A percentile compares a stretch with the other conserved stretches of the same genome.
Evolutionary conservation across 1,140 invertebrate genomes (phyloP).

Genomic region (Drosophila suzukii): DNA sequence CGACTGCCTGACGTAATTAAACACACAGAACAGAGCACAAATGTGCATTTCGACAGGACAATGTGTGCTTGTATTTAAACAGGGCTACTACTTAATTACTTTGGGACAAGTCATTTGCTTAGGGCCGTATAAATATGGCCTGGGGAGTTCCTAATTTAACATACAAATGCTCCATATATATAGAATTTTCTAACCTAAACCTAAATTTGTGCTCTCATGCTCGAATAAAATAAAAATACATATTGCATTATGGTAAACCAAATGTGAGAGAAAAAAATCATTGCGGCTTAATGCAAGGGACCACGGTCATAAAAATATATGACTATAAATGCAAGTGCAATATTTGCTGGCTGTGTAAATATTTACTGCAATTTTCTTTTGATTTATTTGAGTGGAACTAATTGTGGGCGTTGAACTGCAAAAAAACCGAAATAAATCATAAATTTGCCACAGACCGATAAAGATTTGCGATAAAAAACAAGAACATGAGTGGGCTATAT

Average conservation of each 20-base stretch:
- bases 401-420: slow-evolving; percentile 81
- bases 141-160: no score
- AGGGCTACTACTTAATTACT: slow-evolving; percentile 64
- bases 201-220: slow-evolving; percentile 35
- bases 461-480: slow-evolving; percentile 42
- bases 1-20: slow-evolving; percentile 58
- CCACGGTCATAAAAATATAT: slow-evolving; percentile 55
- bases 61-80: slow-evolving; percentile 46
- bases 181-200: not conserved
- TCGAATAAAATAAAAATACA: slow-evolving; percentile 64
- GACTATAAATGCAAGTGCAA: slow-evolving; percentile 39
- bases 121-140: not conserved
- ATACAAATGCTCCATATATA: not conserved
- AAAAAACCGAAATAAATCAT: slow-evolving; percentile 60
- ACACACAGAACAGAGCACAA: slow-evolving; percentile 34
- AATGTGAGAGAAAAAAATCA: slow-evolving; percentile 37
- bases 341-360: slow-evolving; percentile 51
- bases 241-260: slow-evolving; percentile 57
- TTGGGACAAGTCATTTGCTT: slow-evolving; percentile 52
- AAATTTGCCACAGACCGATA: slow-evolving; percentile 43
- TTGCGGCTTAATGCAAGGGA: slow-evolving; percentile 61
- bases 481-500: slow-evolving; percentile 14
- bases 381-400: slow-evolving; percentile 83
- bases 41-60: slow-evolving; percentile 13
- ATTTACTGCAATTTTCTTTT: slow-evolving; percentile 74